Percentiles rank a stretch among this genome's conserved stretches.
Conservation (phyloP, 2,113 vertebrate genomes). For the Benitochromis conjunctus region DNA sequence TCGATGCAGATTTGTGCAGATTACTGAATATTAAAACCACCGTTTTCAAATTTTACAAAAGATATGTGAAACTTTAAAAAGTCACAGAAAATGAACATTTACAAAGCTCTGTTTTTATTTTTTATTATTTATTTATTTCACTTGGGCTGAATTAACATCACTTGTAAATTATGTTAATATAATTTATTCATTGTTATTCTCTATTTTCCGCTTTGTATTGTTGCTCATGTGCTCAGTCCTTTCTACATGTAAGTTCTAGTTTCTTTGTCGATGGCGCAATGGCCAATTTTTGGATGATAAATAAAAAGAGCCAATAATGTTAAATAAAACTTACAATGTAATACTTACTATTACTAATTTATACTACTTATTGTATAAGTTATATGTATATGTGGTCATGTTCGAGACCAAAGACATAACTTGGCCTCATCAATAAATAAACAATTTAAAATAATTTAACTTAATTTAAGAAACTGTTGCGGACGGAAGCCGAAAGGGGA, state of each 20-base stretch:
- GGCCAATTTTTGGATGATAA: neutral
- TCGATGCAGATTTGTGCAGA: neutral
- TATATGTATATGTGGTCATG: neutral
- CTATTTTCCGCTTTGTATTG: neutral
- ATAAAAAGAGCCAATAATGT: neutral
- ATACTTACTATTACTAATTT: neutral
- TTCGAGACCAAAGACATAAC: neutral
- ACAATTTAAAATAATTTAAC: too few species aligned
- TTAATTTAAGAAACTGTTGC: neutral
- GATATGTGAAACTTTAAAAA: neutral
- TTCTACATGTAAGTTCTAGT: neutral
- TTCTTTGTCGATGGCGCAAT: neutral
- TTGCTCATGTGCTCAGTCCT: neutral
- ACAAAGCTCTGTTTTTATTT: neutral
- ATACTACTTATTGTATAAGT: neutral
- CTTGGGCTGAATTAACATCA: neutral
- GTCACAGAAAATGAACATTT: neutral
- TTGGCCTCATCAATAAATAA: neutral
- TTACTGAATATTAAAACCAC: neutral
- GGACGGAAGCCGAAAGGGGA: slow-evolving; percentile 28
- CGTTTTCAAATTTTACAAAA: neutral
- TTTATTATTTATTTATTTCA: neutral
- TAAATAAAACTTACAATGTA: neutral
- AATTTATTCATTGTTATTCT: neutral
- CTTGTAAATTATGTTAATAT: neutral